Percentiles rank a stretch among this genome's conserved stretches.
Evolutionary conservation across 2,113 vertebrate species (phyloP).

Genomic region (Cololabis saira): DNA sequence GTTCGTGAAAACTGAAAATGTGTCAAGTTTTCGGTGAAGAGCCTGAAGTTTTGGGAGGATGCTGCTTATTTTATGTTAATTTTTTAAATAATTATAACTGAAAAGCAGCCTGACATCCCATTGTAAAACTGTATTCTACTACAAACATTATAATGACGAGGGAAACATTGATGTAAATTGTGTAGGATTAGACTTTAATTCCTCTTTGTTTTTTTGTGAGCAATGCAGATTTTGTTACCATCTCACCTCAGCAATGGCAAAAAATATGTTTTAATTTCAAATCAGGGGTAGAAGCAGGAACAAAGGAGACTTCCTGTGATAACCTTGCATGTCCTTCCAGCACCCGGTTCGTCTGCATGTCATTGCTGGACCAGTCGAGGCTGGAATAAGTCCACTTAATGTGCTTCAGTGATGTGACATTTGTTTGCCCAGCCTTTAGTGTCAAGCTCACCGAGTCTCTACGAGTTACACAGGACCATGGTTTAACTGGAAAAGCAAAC

Average conservation of each 20-base stretch:
- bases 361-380: constrained; percentile 1
- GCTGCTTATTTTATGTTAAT: background rate
- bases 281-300: constrained; percentile 38
- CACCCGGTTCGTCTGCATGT: background rate
- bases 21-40: too few species aligned
- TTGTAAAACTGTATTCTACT: background rate
- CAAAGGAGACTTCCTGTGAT: constrained; percentile 29
- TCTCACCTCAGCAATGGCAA: constrained; percentile 13
- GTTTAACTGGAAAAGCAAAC: background rate
- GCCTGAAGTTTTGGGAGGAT: too few species aligned
- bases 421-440: constrained; percentile 2
- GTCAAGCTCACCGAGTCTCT: constrained; percentile 1
- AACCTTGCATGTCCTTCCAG: constrained; percentile 15
- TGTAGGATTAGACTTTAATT: too few species aligned
- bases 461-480: background rate
- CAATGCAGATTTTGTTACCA: background rate
- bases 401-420: constrained; percentile 6
- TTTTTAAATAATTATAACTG: background rate
- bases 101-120: background rate
- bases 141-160: background rate
- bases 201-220: too few species aligned
- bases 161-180: background rate
- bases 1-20: too few species aligned
- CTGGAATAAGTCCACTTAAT: background rate
- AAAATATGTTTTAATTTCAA: constrained; percentile 28